Evolutionary conservation across 2,888 invertebrate species (phyloP).

Genomic region (Escarpia spicata): DNA sequence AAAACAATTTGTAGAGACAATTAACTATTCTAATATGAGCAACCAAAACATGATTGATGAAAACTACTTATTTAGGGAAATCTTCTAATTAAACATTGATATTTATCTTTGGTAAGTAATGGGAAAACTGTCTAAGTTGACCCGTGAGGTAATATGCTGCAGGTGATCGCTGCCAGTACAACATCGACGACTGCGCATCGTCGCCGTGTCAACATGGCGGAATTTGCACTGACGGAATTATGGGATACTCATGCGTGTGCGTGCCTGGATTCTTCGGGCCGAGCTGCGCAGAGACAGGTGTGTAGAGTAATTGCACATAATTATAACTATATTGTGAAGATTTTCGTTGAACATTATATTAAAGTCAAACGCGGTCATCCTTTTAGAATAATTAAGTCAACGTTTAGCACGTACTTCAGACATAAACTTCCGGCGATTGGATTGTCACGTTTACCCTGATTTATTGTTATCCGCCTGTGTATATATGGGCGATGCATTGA

Average conservation of each 20-base stretch:
- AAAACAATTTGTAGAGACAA: not conserved
- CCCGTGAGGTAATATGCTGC: not conserved
- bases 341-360: too few relatives aligned
- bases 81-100: not conserved
- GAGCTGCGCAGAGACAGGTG: not conserved
- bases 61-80: not conserved
- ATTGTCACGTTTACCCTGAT: too few relatives aligned
- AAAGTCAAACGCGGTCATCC: too few relatives aligned
- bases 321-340: too few relatives aligned
- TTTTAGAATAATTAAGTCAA: too few relatives aligned
- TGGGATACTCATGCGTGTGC: conserved; percentile 29
- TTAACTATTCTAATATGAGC: too few relatives aligned
- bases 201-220: conserved; percentile 81
- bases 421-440: too few relatives aligned
- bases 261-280: not conserved
- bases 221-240: conserved; percentile 47
- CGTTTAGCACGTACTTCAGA: too few relatives aligned
- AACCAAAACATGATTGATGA: too few relatives aligned
- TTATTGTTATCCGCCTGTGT: too few relatives aligned
- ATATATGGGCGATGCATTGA: too few relatives aligned
- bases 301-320: not conserved
- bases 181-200: not conserved
- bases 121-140: not conserved
- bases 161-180: not conserved
- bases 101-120: not conserved